A percentile compares a stretch with the other conserved stretches of the same genome.
Evolutionary conservation across 1,140 invertebrate genomes (phyloP).

Genomic region (Trichoplusia ni): DNA sequence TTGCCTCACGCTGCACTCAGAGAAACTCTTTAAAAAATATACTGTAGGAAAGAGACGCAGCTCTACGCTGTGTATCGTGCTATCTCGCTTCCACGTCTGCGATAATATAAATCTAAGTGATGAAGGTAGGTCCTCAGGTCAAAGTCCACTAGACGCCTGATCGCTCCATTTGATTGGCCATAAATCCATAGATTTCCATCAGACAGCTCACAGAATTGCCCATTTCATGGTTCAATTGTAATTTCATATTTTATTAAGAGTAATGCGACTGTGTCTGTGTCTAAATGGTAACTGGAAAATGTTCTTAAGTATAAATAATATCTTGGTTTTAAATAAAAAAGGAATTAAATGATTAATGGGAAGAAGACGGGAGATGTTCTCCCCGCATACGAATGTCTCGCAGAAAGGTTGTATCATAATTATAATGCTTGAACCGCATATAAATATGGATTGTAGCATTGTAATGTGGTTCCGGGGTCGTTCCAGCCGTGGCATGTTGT

Average conservation of each 20-base stretch:
- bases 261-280: neutral
- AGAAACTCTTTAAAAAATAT: too few species aligned
- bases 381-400: too few species aligned
- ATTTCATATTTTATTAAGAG: conserved; percentile 32
- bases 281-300: too few species aligned
- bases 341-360: too few species aligned
- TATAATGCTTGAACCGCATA: neutral
- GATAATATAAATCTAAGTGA: neutral
- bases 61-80: too few species aligned
- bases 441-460: neutral
- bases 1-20: too few species aligned
- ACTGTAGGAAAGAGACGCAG: too few species aligned
- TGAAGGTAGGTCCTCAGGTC: neutral
- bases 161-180: conserved; percentile 27
- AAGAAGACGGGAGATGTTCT: too few species aligned
- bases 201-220: conserved; percentile 25
- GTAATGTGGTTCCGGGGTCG: neutral
- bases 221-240: conserved; percentile 38
- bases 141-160: conserved; percentile 21
- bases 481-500: neutral
- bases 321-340: too few species aligned
- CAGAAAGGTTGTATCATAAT: too few species aligned
- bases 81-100: neutral
- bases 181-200: conserved; percentile 26
- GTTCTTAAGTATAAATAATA: too few species aligned